Percentiles rank a stretch among this genome's conserved stretches.
Evolutionary conservation across 2,888 invertebrate genomes (phyloP).

Genomic region (Neuroscelio doddi): DNA sequence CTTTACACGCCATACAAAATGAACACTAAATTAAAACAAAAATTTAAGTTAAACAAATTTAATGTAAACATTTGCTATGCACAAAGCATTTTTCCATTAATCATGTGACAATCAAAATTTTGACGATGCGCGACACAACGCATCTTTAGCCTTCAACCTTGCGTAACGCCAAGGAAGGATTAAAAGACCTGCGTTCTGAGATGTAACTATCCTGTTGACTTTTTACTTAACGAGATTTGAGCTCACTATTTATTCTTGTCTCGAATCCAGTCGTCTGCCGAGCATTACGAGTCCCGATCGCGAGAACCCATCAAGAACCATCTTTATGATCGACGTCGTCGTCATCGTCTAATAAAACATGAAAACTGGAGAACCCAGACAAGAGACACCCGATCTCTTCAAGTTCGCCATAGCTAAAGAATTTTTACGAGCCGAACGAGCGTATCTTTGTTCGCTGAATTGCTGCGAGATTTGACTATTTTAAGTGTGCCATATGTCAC

Average conservation of each 20-base stretch:
- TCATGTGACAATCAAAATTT: conserved; percentile 19
- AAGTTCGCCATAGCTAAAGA: conserved; percentile 6
- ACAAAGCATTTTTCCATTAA: conserved; percentile 25
- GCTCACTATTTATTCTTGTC: conserved; percentile 30
- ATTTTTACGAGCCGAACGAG: conserved; percentile 21
- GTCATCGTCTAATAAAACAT: conserved; percentile 40
- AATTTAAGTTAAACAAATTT: neutral
- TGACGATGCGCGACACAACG: too few species aligned
- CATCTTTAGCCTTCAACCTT: conserved; percentile 46
- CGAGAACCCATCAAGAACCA: conserved; percentile 36
- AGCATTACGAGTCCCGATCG: conserved; percentile 37
- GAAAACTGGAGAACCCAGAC: conserved; percentile 21
- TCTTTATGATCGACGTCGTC: conserved; percentile 46
- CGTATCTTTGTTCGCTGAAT: conserved; percentile 28
- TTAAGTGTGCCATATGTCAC: conserved; percentile 39
- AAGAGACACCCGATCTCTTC: conserved; percentile 16
- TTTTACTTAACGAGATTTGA: conserved; percentile 16
- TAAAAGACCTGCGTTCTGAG: conserved; percentile 7
- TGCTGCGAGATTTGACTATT: conserved; percentile 29
- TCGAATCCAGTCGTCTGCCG: conserved; percentile 12
- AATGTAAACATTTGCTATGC: neutral
- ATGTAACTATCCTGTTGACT: conserved; percentile 24
- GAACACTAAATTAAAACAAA: too few species aligned
- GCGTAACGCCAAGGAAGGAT: conserved; percentile 30
- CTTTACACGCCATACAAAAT: too few species aligned